Evolutionary conservation across 2,888 invertebrate species (phyloP), one percentile per base, ranked within the genome.

Genomic region (Euplagia quadripunctaria): DNA sequence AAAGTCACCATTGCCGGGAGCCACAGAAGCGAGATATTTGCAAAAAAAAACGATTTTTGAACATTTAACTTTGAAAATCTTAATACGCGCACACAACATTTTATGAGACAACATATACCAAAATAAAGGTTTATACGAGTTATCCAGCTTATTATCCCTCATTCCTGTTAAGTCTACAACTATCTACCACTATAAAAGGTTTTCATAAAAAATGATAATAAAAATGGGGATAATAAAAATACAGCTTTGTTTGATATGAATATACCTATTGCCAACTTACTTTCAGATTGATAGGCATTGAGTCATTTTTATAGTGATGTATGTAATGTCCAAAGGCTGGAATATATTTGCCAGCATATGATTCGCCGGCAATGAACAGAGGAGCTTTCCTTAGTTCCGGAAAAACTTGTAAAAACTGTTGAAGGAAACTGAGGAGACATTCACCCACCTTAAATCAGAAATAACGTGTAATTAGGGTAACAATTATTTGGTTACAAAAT

Each of bases 361-460:
- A 96, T 90, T 97, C 96, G n/a, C 97, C 97, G 7, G 96, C 93
- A 1, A 96, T 90, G 84, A 94, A 97, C 76, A 97, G 94, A 16
- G 95, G 95, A 79, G 94, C 94, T 16, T 76, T 71, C 79, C 91
- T 90, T 31, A 95, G 87, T 68, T 94, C 92, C 1, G 95, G 92
- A 85, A 96, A 97, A 12, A 97, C 81, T 69, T 90, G 90, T 82
- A 96, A 94, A 86, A 97, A 97, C 88, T 97, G 97, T 41, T 84
- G 79, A 7, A 87, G 69, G 20, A 85, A 79, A 83, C 76, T 89
- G 81, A 96, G 95, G 42, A 97, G 87, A 79, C 96, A 95, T 6
- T 90, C 87, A 4, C 90, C 92, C 16, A 78, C 72, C 78, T 74
- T 52, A 31, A 68, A 58, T 58, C 4, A 46, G 7, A 61, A 31